Base-by-base conservation (phyloP, 1,140 invertebrate genomes). In the Drosophila melanogaster region DNA sequence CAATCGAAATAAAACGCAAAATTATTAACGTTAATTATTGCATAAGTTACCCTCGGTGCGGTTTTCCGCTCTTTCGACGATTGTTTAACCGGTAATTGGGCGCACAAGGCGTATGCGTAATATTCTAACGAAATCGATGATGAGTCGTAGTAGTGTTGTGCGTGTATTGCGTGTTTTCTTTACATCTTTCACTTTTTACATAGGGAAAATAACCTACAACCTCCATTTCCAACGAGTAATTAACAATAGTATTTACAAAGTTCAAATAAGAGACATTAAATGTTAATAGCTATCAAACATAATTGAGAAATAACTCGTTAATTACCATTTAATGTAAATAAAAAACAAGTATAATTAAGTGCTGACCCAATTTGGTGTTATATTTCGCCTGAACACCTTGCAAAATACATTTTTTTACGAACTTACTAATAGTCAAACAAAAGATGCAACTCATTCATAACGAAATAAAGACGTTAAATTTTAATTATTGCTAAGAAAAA, bases 21-120 rank as follows among this genome's bases (percentile, higher is more conserved):
- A 70, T 77, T 77, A 77, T 77, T 77, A 77, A 77, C 74, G 81
- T 64, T 81, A 78, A 81, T 78, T 78, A 66, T 86, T 86, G 66
- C 81, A 87, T 81, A 87, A 86, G 37, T 44, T 22, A 50, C n/a
- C 30, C 10, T 26, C 24, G 30, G 30, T 30, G 30, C 7, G 30
- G 30, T 30, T 30, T 11, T 15, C 12, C 26, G 7, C 12, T 19
- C 43, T 35, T 64, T 49, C 58, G 24, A 1, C 17, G 38, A 55
- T 46, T 37, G 35, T 47, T 51, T 49, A 37, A 33, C 40, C 33
- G 73, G 30, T 50, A 72, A 44, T 61, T 35, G 58, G 58, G 24
- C 41, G 14, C 35, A 19, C 38, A 62, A 12, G 59, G 53, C 70
- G 79, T 79, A 83, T 84, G 75, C 70, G 56, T 57, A 66, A 79